Base-by-base conservation (phyloP, 2,113 vertebrate genomes). In the Halcyon malimbica region DNA sequence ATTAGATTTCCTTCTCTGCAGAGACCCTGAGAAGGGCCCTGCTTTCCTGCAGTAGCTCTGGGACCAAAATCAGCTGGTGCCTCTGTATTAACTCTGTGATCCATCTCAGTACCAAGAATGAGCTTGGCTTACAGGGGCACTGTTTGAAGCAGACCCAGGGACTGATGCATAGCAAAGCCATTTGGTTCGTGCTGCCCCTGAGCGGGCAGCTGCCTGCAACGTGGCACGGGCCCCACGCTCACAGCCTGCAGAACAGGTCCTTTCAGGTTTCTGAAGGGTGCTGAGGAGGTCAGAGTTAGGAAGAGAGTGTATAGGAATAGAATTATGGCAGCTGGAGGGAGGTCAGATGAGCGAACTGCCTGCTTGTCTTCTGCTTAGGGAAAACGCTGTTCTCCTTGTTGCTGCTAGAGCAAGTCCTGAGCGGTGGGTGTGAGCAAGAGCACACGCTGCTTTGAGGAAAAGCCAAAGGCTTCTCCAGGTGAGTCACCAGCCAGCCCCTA, bases 191-290 rank as follows among this genome's bases (percentile, higher is more conserved):
- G 56, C 62, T 50, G 54, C 3, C 19, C 2, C 75, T 25, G 23
- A 4, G 35, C 2, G 0, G 51, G 68, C 67, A 44, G 77, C 53
- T 74, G 50, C 33, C 51, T 59, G 68, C 39, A 19, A 35, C 5
- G 1, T 11, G 39, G n/a, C n/a, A 2, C 3, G 50, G 24, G 18
- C 24, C n/a, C 35, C 11, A 2, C 2, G 1, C 70, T 67, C 35
- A 1, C 39, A 15, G 46, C 46, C 71, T 9, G 19, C 16, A 14
- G 44, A 39, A 48, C 39, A 13, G 28, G 42, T 50, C 19, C 69
- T 26, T 21, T 4, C 12, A 11, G 25, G 5, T 37, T 28, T 56
- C 78, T 46, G 64, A 24, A 62, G 89, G 83, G 11, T 54, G 41
- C 53, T 3, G 2, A 8, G 46, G 31, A 9, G 46, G 35, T 50